Conservation (phyloP, 1,140 invertebrate genomes). For the Drosophila littoralis region DNA sequence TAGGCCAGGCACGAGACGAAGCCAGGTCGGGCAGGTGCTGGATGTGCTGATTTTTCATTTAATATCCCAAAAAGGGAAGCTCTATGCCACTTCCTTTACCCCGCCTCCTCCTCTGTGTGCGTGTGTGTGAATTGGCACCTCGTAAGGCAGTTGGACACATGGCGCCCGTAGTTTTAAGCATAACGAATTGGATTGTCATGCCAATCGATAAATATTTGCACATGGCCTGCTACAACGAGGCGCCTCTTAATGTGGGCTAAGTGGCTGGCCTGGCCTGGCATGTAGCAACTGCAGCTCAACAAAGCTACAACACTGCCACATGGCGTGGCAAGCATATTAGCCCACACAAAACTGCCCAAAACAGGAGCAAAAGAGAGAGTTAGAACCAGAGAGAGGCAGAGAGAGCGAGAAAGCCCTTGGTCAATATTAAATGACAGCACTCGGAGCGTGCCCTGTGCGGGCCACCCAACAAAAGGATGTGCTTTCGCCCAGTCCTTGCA, state of each 20-base stretch:
- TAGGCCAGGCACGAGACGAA: conserved; percentile 26
- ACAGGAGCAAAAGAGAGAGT: not conserved
- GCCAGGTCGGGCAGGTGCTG: conserved; percentile 10
- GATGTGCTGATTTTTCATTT: conserved; percentile 71
- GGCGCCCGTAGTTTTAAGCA: conserved; percentile 72
- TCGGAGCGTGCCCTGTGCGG: conserved; percentile 20
- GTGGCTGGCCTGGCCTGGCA: conserved; percentile 41
- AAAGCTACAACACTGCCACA: conserved; percentile 25
- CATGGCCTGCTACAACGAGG: conserved; percentile 28
- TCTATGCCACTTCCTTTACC: not conserved
- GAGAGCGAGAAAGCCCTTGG: conserved; percentile 44
- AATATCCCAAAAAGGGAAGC: conserved; percentile 42
- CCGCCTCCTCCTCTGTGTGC: not conserved
- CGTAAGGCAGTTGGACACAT: conserved; percentile 15
- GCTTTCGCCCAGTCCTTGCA: conserved; percentile 3
- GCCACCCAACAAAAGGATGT: conserved; percentile 12
- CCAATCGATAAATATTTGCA: conserved; percentile 73
- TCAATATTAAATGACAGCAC: conserved; percentile 64
- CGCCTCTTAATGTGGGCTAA: conserved; percentile 68
- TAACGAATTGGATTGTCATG: conserved; percentile 75
- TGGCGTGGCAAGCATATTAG: conserved; percentile 26
- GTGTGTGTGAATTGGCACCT: conserved; percentile 33
- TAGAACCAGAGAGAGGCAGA: not conserved
- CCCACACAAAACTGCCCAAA: not conserved
- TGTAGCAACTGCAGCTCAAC: conserved; percentile 27